Evolutionary conservation across 2,888 invertebrate genomes (phyloP), one percentile per base, ranked within the genome.

Genomic region (Euplexia lucipara): DNA sequence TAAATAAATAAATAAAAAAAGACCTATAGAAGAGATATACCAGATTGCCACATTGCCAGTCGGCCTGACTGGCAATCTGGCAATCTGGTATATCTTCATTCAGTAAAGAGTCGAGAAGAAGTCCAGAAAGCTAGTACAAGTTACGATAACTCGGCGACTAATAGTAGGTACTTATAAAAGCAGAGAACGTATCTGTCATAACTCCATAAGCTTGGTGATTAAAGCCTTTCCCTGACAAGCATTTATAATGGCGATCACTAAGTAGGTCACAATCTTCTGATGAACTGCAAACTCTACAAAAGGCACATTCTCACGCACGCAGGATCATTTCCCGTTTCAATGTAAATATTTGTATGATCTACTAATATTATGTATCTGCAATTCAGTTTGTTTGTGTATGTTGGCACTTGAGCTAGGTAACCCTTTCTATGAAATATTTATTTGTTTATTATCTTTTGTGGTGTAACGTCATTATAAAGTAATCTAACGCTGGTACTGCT

Each of bases 281-380:
- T n/a, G 26, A 12, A 20, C 35, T 18, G 20, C 8, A 35, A 34
- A 34, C 14, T 9, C 14, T 49, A 22, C 26, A 51, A 51, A 67
- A 74, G 49, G 30, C 37, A 26, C 30, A 65, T 35, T 45, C 42
- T 10, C 44, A 62, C 26, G 37, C 37, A 63, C 64, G 52, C 64
- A 71, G 7, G 18, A 22, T 26, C 22, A 37, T 54, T 52, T 59
- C 51, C 67, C 42, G 58, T 54, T 18, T n/a, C 9, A 48, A 3
- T 26, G 42, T 58, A 74, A 74, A 74, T 70, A 70, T 74, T 74
- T 67, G n/a, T 51, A 41, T 47, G 37, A 74, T 48, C 73, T 32
- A 53, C 73, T 32, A 53, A 14, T 65, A 44, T 20, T 65, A 64
- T 37, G 32, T 48, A 65, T 64, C 22, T 52, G 47, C 35, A 14